These are phyloP conservation scores for Dunckerocampus dactyliophorus DNA, from an alignment of 2,113 vertebrate genomes.

Conservation along the genomic window DNA sequence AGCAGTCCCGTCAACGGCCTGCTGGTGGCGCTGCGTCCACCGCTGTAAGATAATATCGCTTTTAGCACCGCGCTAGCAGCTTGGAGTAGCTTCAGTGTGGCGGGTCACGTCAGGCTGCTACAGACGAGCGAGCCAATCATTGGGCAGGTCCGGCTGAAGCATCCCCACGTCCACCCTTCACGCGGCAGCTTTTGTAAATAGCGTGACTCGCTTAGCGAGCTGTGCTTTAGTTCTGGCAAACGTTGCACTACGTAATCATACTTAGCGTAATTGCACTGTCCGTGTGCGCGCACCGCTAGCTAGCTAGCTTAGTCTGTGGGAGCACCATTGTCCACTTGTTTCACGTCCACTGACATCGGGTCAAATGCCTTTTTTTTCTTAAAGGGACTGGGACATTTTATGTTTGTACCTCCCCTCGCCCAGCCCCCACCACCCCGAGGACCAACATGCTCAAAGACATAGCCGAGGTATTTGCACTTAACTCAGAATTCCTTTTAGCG, in stretches of 20 bases:
- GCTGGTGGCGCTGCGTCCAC: not conserved
- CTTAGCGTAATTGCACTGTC: not conserved
- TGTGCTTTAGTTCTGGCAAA: not conserved
- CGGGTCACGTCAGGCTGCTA: not conserved
- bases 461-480: too few species aligned
- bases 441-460: too few species aligned
- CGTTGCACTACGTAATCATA: conserved; percentile 6
- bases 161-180: not conserved
- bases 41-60: not conserved
- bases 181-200: conserved; percentile 9
- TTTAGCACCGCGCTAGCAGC: not conserved
- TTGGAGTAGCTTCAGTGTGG: not conserved
- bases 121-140: conserved; percentile 1
- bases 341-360: not conserved
- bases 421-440: too few species aligned
- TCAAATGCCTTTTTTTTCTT: too few species aligned
- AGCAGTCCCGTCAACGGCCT: not conserved
- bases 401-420: too few species aligned
- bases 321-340: not conserved
- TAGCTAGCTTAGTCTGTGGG: not conserved
- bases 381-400: too few species aligned
- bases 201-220: not conserved
- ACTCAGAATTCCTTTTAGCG: too few species aligned
- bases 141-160: not conserved
- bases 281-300: not conserved